Conservation (phyloP, 2,797 vertebrate genomes). For the Sardinella longiceps region DNA sequence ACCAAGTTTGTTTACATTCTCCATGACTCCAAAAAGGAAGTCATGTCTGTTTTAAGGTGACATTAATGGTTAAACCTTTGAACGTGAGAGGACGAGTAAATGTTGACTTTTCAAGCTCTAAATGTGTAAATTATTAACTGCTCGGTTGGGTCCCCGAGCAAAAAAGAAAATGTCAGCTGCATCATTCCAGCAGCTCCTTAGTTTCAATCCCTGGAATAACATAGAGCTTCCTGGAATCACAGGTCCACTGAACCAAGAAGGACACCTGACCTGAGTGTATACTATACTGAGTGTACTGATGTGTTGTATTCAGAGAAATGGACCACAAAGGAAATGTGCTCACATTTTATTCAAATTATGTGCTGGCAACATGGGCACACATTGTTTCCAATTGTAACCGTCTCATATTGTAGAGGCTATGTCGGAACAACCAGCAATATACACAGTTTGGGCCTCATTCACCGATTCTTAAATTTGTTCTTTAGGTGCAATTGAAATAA, state of each 20-base stretch:
- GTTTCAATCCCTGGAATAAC: too few relatives aligned
- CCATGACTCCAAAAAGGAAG: background rate
- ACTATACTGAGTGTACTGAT: background rate
- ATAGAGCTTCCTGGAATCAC: background rate
- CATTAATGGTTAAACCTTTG: background rate
- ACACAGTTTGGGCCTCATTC: too few relatives aligned
- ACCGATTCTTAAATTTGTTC: too few relatives aligned
- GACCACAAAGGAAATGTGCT: background rate
- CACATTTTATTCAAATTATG: background rate
- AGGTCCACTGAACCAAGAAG: background rate
- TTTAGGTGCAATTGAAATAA: too few relatives aligned
- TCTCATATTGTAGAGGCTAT: background rate
- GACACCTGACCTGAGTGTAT: background rate
- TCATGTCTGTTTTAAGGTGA: background rate
- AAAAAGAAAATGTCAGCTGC: background rate
- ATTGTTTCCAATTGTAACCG: background rate
- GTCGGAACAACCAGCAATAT: background rate
- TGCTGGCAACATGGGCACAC: background rate
- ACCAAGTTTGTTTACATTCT: background rate
- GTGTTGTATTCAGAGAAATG: background rate
- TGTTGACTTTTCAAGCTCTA: background rate
- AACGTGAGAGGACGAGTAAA: background rate
- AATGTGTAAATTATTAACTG: background rate
- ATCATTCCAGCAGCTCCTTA: background rate
- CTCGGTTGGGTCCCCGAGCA: background rate